Base-by-base conservation (phyloP, 2,113 vertebrate species). In the Thamnaconus septentrionalis region DNA sequence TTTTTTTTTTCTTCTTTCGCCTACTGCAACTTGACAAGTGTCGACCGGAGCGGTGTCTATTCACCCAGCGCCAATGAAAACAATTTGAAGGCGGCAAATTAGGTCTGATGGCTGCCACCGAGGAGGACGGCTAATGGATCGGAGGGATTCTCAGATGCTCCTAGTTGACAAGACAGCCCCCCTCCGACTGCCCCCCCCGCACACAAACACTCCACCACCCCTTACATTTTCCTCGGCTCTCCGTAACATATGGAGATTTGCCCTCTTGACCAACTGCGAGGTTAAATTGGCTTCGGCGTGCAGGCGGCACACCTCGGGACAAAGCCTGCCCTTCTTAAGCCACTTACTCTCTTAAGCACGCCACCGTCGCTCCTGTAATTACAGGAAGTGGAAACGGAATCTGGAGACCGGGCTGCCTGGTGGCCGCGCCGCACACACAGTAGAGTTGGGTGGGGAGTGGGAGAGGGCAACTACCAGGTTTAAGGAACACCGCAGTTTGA, bases 201-300 rank as follows among this genome's bases (percentile, higher is more conserved):
- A 31, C 18, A 31, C 18, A 31, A n/a, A n/a, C 18, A 31, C 47
- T 8, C 47, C 4, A 8, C 67, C 69, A 64, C 59, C 53, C 51
- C 59, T 59, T 48, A 66, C 54, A 1, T 50, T 9, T 66, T 66
- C 56, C 18, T 12, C 0, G 71, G 48, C 69, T 66, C 56, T n/a
- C 31, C 0, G 71, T 58, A 79, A 78, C 86, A 90, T 85, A 90
- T 82, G 88, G 86, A 79, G 85, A 75, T 85, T 86, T 86, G 82
- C 77, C 65, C 69, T 69, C 58, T 80, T 65, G 71, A 79, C 73
- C 59, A 10, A 49, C 12, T 46, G 41, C 43, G 46, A 60, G 53
- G 61, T 56, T 31, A 86, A 78, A 86, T 76, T 80, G 80, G 81
- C 73, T 85, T 80, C 54, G 63, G 73, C 66, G 44, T 64, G 3